These are phyloP conservation scores for Euzophera pinguis DNA, from an alignment of 2,888 invertebrate species.

Conservation along the genomic window DNA sequence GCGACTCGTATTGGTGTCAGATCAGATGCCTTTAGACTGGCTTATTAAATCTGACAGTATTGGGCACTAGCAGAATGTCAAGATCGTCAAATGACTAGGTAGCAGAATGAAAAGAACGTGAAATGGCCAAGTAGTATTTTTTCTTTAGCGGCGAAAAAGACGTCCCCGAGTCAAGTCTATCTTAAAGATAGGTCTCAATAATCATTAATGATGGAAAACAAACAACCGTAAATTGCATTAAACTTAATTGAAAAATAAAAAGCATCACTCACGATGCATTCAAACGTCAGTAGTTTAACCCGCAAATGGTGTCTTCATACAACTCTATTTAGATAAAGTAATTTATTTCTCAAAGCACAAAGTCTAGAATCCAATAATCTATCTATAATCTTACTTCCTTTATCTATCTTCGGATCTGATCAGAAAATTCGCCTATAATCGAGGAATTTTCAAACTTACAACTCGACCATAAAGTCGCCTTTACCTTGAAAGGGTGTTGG, in stretches of 20 bases:
- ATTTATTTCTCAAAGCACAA: conserved; percentile 20
- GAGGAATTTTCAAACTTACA: conserved; percentile 29
- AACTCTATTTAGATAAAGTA: conserved; percentile 21
- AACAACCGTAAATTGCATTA: conserved; percentile 50
- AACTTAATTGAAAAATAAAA: conserved; percentile 66
- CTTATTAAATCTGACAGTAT: no score
- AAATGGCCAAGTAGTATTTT: no score
- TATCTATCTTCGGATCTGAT: conserved; percentile 22
- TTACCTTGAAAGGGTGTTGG: conserved; percentile 20
- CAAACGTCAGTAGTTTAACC: conserved; percentile 57
- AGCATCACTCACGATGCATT: conserved; percentile 63
- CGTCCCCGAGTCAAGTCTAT: no score
- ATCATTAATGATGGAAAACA: no score
- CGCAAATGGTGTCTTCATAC: conserved; percentile 44
- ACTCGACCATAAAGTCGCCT: conserved; percentile 20
- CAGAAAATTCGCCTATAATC: conserved; percentile 23
- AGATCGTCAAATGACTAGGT: no score
- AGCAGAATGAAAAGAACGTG: no score
- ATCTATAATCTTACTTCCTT: conserved; percentile 34
- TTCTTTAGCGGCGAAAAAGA: no score
- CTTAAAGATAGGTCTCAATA: no score
- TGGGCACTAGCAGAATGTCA: no score
- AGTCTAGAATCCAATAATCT: conserved; percentile 24
- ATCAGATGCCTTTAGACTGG: no score
- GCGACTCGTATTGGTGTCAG: no score